Evolutionary conservation across 1,140 invertebrate genomes (phyloP), one percentile per base, ranked within the genome.

Genomic region (Dreissena rostriformis): DNA sequence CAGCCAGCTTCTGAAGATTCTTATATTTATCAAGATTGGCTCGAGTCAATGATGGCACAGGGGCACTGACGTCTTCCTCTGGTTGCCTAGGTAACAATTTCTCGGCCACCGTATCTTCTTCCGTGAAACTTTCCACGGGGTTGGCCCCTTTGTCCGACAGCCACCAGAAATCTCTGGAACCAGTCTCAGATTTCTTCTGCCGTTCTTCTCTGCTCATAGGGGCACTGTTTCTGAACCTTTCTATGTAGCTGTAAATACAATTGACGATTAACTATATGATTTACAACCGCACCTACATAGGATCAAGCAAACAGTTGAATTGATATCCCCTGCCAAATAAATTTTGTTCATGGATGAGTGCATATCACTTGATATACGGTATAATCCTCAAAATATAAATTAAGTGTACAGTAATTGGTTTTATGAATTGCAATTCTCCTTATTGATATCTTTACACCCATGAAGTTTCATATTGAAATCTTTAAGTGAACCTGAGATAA

Each of bases 101-200:
- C 19, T 55, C 26, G 0, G 39, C 52, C 51, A 74, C 19, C n/a
- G 49, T 57, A 19, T 28, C 72, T 15, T 55, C 26, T 22, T 28
- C 22, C 26, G 22, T 17, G 17, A 55, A 22, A 6, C 49, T 74
- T 4, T 53, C 26, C 15, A 19, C 19, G 5, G 51, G 72, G 26
- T 15, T 72, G 11, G 29, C 51, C 53, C 29, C 39, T 39, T 39
- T 39, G 19, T 81, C 75, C n/a, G 79, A 79, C 52, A 90, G 72
- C 91, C 91, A 92, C 91, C 91, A 92, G 85, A 92, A 92, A 66
- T 91, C 90, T 52, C 80, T 78, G 14, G 29, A 29, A 22, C 73
- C 67, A 1, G 79, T 67, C 12, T 68, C 52, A 49, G 82, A 75
- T 29, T 73, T 66, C 65, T 72, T 74, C 29, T 87, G 71, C 68